Conservation (phyloP, 37 sponge, comb jelly and placozoan genomes). For the Oscarella lobularis region DNA sequence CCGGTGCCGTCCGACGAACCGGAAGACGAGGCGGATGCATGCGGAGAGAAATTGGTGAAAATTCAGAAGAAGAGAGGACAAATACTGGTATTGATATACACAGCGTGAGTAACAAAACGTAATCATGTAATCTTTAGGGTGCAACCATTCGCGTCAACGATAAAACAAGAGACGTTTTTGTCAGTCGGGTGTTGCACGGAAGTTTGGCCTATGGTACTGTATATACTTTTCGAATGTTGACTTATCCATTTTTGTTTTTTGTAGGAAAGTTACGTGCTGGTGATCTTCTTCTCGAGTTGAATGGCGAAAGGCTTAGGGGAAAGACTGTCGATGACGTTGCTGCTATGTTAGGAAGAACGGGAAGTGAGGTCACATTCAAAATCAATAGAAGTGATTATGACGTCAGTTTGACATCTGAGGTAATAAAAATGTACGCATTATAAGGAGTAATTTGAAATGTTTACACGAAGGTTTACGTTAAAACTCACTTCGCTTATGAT, state of each 20-base stretch:
- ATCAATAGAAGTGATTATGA: too few relatives aligned
- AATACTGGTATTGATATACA: neutral
- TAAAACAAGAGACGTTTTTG: neutral
- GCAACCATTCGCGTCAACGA: neutral
- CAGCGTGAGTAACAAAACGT: too few relatives aligned
- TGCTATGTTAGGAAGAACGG: neutral
- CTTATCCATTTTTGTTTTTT: neutral
- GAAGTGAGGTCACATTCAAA: too few relatives aligned
- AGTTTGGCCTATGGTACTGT: neutral
- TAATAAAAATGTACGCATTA: too few relatives aligned
- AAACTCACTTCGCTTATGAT: slow-evolving; percentile 77
- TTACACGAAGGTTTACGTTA: slow-evolving; percentile 53
- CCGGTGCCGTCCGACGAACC: neutral
- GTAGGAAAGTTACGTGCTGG: neutral
- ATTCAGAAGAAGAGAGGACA: neutral
- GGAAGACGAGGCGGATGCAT: neutral
- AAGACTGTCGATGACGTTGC: neutral
- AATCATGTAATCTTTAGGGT: too few relatives aligned
- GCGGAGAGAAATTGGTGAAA: neutral
- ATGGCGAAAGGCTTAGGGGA: neutral
- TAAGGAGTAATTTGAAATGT: too few relatives aligned
- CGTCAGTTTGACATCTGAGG: too few relatives aligned
- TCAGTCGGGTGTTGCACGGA: neutral
- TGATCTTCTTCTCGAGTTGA: neutral
- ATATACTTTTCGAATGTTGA: neutral